A percentile compares a stretch with the other conserved stretches of the same genome.
phyloP scores from a whole-genome alignment of 2,888 invertebrate species.

The Melipona bicolor region DNA sequence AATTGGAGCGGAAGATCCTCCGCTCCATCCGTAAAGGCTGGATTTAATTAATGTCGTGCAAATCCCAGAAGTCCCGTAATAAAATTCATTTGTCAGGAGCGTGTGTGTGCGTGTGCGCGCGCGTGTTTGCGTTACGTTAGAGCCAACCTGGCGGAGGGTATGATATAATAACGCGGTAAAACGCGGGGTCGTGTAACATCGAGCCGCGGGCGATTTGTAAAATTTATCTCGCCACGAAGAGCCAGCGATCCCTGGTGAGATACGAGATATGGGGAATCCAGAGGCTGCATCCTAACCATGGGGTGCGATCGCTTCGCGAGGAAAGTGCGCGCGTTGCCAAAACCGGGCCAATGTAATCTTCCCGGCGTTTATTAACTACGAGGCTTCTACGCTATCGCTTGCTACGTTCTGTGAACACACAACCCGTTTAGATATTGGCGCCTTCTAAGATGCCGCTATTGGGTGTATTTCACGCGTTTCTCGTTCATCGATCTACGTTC shows the following conservation, averaged over 20 bases:
- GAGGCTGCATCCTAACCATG: conserved; percentile 52
- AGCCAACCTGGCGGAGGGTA: conserved; percentile 3
- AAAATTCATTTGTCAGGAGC: conserved; percentile 14
- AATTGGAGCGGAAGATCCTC: background rate
- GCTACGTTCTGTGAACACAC: conserved; percentile 49
- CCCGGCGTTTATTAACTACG: conserved; percentile 56
- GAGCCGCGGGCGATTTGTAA: conserved; percentile 68
- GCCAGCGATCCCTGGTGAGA: conserved; percentile 56
- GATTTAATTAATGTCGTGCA: conserved; percentile 18
- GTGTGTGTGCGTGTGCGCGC: background rate
- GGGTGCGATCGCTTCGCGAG: conserved; percentile 64
- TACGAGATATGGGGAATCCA: conserved; percentile 51
- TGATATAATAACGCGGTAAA: conserved; percentile 65
- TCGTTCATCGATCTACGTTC: background rate
- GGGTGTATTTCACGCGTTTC: background rate
- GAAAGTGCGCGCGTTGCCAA: conserved; percentile 65
- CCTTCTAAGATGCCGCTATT: conserved; percentile 1
- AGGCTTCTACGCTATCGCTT: conserved; percentile 27
- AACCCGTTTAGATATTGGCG: conserved; percentile 6
- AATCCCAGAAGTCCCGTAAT: conserved; percentile 4
- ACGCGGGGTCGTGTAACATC: conserved; percentile 47
- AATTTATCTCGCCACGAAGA: conserved; percentile 64
- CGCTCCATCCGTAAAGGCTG: background rate
- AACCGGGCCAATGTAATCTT: conserved; percentile 61
- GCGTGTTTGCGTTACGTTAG: conserved; percentile 23